Base-by-base conservation (phyloP, 2,797 vertebrate genomes). In the Loris lydekkerianus region DNA sequence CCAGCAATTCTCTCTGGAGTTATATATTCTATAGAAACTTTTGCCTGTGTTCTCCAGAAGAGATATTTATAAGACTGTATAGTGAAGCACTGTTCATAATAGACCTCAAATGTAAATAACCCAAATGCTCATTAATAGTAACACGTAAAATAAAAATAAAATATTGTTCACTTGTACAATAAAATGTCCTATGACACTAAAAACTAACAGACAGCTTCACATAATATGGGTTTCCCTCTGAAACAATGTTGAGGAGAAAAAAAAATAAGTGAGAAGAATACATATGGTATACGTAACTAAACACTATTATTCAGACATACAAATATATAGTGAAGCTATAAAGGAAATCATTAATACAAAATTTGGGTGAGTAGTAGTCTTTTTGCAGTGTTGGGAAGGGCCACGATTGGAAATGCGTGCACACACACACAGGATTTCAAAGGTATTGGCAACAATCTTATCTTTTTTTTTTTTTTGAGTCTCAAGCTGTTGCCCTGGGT, bases 191-290 rank as follows among this genome's bases (percentile, higher is more conserved):
- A 65, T 10, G 61, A 31, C 34, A 72, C 1, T 14, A 46, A 34
- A 96, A 85, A 96, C 23, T 37, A 86, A 86, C n/a, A 25, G 87
- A 89, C 3, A 31, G 43, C 21, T 83, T 86, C 65, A 78, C 11
- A 82, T 31, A 29, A 56, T n/a, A 65, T 6, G 20, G 63, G 27
- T 58, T 72, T 37, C n/a, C 69, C 37, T 76, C 53, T 17, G 86
- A 70, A 77, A 83, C 23, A 78, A 93, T 3, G 87, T n/a, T 80
- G 63, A 86, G 49, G 49, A 70, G 27, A 40, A 27, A 84, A 89
- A 89, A 89, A 81, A 40, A 46, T 4, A 95, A 77, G 21, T 67
- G 46, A 85, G 76, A 63, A 69, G 29, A 87, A 69, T 18, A 76
- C 1, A 87, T 25, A 61, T 3, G 63, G 49, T 1, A 86, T 53